Conservation (phyloP, 2,113 vertebrate genomes). For the Scophthalmus maximus region DNA sequence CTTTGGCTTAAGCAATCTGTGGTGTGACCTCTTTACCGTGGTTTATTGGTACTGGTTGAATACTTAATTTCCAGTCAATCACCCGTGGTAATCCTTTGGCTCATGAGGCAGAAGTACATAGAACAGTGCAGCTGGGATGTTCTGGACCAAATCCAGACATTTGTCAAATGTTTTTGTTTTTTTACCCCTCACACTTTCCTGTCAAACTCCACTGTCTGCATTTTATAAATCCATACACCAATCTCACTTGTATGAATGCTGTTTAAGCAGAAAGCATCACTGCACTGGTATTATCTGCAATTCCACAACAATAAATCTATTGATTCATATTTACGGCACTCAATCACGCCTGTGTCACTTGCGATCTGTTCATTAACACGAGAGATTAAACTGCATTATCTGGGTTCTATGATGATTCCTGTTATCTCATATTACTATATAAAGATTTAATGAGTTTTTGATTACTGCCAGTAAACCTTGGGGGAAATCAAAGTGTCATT, state of each 20-base stretch:
- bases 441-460: slow-evolving; percentile 22
- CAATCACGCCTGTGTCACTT: background rate
- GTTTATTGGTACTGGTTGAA: slow-evolving; percentile 22
- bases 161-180: too few species aligned
- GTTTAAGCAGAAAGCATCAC: background rate
- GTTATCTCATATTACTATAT: background rate
- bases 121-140: background rate
- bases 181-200: background rate
- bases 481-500: background rate
- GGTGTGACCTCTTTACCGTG: background rate
- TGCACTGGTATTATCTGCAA: background rate
- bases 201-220: background rate
- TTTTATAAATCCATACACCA: slow-evolving; percentile 5
- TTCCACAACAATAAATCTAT: background rate
- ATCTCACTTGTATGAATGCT: background rate
- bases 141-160: background rate
- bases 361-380: background rate
- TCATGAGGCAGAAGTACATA: background rate
- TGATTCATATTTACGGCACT: background rate
- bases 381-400: slow-evolving; percentile 27
- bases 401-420: background rate
- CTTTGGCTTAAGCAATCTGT: slow-evolving; percentile 32
- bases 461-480: slow-evolving; percentile 25
- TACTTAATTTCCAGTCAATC: background rate
- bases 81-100: background rate